Evolutionary conservation across 1,140 invertebrate genomes (phyloP), one percentile per base, ranked within the genome.

Genomic region (Ganaspis sp.): DNA sequence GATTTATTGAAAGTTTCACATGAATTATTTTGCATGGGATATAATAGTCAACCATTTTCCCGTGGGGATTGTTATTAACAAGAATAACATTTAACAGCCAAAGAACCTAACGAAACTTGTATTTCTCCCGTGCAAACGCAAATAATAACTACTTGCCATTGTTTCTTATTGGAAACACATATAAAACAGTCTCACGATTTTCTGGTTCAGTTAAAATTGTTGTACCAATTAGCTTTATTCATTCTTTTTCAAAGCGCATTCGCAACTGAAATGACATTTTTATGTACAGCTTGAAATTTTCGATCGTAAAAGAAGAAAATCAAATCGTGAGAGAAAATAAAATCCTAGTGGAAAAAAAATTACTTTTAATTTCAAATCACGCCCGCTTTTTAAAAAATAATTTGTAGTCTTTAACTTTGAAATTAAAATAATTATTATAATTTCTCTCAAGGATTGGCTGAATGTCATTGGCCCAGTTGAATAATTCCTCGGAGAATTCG

Each of bases 401-500:
- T 58, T 58, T 0, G 6, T 26, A 19, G 12, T 19, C 17, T 54
- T 54, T 54, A 4, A 54, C 4, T 19, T 21, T 54, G 21, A 26
- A 19, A 26, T 23, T 54, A 54, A 4, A 3, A 58, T 11, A 58
- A 11, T 12, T 26, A 45, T 45, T 45, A 45, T 45, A 15, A 45
- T 12, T 58, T 58, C 21, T 58, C 1, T 4, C 19, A 26, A 58
- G 54, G 21, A 58, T 58, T 58, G 19, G 54, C 54, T 23, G 23
- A 58, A 23, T 58, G 54, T 58, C 54, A 58, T 58, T 58, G 54
- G 54, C 54, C 54, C 54, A 58, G 21, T 58, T 58, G 54, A 45
- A 45, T 45, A 45, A 45, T n/a, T 45, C 40, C 40, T 45, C 11
- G 19, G 54, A 58, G 54, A 58, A 58, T 58, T 58, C 23, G 23